phyloP scores from a whole-genome alignment of 2,888 invertebrate species.

The Branchinecta sandiegonensis region DNA sequence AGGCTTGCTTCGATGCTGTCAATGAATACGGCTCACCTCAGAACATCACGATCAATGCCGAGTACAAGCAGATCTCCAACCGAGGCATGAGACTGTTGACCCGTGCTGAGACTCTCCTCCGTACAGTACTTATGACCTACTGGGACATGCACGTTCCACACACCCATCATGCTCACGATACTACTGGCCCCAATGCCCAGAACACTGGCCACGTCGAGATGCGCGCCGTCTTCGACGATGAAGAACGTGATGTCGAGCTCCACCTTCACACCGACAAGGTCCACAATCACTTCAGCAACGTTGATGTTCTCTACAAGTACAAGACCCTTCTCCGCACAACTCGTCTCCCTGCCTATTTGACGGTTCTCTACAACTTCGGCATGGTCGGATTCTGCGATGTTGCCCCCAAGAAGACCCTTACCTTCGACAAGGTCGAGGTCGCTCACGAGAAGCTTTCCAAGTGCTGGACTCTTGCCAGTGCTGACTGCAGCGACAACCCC shows the following conservation, averaged over 20 bases:
- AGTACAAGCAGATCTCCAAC: constrained; percentile 21
- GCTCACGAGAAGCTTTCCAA: constrained; percentile 19
- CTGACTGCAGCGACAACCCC: constrained; percentile 22
- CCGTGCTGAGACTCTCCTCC: constrained; percentile 20
- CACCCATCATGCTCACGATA: not conserved
- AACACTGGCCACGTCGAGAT: constrained; percentile 23
- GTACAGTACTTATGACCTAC: constrained; percentile 21
- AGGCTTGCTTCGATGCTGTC: constrained; percentile 23
- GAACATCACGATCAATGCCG: constrained; percentile 19
- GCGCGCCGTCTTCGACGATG: constrained; percentile 19
- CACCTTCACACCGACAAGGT: constrained; percentile 22
- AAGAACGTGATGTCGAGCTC: constrained; percentile 20
- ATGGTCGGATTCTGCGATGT: constrained; percentile 23
- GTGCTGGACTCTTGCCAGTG: constrained; percentile 22
- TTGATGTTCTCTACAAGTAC: constrained; percentile 20
- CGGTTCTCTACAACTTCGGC: constrained; percentile 17
- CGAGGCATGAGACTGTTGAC: constrained; percentile 19
- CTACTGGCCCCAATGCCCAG: constrained; percentile 19
- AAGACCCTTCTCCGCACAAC: constrained; percentile 20
- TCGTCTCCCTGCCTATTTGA: constrained; percentile 19
- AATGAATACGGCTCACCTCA: constrained; percentile 22
- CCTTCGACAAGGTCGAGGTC: constrained; percentile 22
- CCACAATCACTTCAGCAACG: constrained; percentile 24
- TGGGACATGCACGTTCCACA: constrained; percentile 23
- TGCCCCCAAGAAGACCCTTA: constrained; percentile 23